phyloP scores from a whole-genome alignment of 1,140 invertebrate genomes.

The Vollenhovia emeryi region DNA sequence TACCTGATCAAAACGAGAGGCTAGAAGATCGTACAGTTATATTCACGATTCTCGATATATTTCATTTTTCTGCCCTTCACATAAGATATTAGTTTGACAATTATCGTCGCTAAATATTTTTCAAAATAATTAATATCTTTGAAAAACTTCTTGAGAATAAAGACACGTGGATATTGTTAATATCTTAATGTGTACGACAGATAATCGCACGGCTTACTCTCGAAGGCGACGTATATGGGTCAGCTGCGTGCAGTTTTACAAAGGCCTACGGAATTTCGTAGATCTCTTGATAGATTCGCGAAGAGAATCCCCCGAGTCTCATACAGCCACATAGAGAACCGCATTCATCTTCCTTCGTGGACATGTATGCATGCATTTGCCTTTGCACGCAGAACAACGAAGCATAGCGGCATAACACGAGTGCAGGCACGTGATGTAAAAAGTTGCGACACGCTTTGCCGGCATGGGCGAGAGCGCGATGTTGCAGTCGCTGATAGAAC shows the following conservation, averaged over 20 bases:
- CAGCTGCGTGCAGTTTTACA: neutral
- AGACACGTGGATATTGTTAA: neutral
- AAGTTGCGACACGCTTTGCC: conserved; percentile 72
- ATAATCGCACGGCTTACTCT: neutral
- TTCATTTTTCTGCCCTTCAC: neutral
- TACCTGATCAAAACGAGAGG: conserved; percentile 4
- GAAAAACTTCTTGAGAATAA: too few relatives aligned
- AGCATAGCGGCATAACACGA: conserved; percentile 71
- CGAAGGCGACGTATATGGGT: neutral
- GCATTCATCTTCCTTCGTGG: conserved; percentile 50
- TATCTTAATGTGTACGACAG: neutral
- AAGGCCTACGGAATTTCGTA: neutral
- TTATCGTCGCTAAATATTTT: too few relatives aligned
- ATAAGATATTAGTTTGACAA: neutral
- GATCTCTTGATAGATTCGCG: neutral
- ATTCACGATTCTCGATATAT: neutral
- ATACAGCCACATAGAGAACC: conserved; percentile 35
- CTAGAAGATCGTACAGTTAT: neutral
- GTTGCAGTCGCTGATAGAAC: conserved; percentile 60
- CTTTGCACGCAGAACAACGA: conserved; percentile 63
- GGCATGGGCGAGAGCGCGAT: conserved; percentile 37
- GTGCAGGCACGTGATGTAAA: conserved; percentile 65
- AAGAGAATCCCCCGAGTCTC: neutral
- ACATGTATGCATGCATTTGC: conserved; percentile 57
- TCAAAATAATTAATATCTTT: too few relatives aligned